Evolutionary conservation across 1,140 invertebrate genomes (phyloP).

Genomic region (Cydia pomonella): DNA sequence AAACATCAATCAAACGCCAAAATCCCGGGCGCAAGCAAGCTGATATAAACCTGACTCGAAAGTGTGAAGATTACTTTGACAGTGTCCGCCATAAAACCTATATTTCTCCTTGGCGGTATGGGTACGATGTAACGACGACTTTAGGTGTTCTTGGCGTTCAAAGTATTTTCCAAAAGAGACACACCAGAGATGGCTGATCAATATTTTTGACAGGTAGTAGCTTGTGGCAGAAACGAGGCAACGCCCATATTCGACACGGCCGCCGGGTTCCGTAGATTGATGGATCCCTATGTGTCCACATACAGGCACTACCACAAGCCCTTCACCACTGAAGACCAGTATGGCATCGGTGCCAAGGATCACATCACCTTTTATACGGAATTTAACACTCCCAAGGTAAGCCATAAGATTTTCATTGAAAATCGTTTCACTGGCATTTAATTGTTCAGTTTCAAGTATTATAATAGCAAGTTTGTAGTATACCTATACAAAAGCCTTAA

Average conservation of each 20-base stretch:
- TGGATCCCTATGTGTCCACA: constrained; percentile 70
- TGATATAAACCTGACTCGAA: too few species aligned
- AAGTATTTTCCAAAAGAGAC: too few species aligned
- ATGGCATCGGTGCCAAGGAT: constrained; percentile 69
- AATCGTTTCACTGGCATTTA: background rate
- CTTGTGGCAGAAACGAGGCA: constrained; percentile 64
- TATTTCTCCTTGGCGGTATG: too few species aligned
- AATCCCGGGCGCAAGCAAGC: too few species aligned
- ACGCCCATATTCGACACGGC: constrained; percentile 58
- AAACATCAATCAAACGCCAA: too few species aligned
- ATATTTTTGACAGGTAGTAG: constrained; percentile 54
- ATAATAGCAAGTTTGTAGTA: too few species aligned
- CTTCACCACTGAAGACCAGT: constrained; percentile 65
- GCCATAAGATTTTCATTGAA: background rate
- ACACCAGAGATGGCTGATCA: background rate
- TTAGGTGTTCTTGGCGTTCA: too few species aligned
- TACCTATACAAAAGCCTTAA: too few species aligned
- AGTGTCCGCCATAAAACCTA: too few species aligned
- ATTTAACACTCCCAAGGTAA: constrained; percentile 63
- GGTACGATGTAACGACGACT: too few species aligned
- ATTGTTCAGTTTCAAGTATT: too few species aligned
- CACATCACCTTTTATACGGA: constrained; percentile 74
- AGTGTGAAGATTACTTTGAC: too few species aligned
- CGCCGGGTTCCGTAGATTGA: constrained; percentile 52
- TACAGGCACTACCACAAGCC: constrained; percentile 60